Percentiles rank a stretch among this genome's conserved stretches.
phyloP scores from a whole-genome alignment of 2,113 vertebrate species.

The Chaetodon auriga region DNA sequence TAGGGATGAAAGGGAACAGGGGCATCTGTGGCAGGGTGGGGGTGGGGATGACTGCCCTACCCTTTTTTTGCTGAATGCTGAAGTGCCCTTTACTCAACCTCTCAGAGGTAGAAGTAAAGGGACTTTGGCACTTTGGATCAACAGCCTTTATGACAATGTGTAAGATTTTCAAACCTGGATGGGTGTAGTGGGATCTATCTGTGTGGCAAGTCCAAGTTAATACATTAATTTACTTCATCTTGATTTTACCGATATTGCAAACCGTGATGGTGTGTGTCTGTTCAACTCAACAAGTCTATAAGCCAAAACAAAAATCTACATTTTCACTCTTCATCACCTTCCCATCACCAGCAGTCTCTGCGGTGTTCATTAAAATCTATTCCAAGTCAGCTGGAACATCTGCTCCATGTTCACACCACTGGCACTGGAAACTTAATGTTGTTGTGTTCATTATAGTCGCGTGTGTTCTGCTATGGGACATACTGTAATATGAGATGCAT shows the following conservation, averaged over 20 bases:
- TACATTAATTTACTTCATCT: neutral
- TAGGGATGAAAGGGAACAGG: conserved; percentile 8
- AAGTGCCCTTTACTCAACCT: neutral
- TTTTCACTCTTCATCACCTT: conserved; percentile 5
- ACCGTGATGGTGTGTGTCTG: neutral
- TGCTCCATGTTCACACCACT: conserved; percentile 39
- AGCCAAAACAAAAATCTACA: neutral
- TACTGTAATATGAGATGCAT: neutral
- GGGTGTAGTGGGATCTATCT: too few relatives aligned
- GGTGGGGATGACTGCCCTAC: neutral
- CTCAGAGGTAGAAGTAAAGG: neutral
- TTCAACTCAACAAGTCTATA: conserved; percentile 4
- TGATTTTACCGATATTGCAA: neutral
- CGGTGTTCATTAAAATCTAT: conserved; percentile 76
- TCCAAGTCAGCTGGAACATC: conserved; percentile 69
- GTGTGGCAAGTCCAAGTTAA: neutral
- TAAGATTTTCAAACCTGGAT: neutral
- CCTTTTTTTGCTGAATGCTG: neutral
- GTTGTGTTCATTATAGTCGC: conserved; percentile 14
- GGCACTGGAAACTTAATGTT: conserved; percentile 4
- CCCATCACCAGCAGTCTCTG: conserved; percentile 52
- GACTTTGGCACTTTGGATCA: neutral
- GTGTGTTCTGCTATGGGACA: neutral
- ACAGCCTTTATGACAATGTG: neutral
- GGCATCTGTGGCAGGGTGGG: too few relatives aligned